Evolutionary conservation across 2,888 invertebrate genomes (phyloP), one percentile per base, ranked within the genome.

Genomic region (Hemaris fuciformis): DNA sequence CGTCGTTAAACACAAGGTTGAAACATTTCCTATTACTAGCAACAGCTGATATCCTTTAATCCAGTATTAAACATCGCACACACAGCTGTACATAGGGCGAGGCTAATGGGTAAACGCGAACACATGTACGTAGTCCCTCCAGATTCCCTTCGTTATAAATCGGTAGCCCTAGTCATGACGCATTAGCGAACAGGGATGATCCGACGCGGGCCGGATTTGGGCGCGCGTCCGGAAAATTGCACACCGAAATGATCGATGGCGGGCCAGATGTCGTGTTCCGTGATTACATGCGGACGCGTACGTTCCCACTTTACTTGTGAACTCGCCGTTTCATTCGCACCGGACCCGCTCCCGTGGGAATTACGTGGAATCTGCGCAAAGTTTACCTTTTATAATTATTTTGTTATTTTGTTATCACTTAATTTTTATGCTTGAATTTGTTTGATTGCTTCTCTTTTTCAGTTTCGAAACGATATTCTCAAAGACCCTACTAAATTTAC

Each of bases 231-330:
- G 81, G 81, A 77, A 86, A 82, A 84, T 84, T 81, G 81, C 82
- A 76, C 72, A 70, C 69, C 69, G 70, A 67, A 67, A 80, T 88
- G 87, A 88, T 87, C 81, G 85, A 89, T 87, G 80, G 77, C 69
- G 70, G 74, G 68, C 75, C 85, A 84, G 82, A 83, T 84, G 82
- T 77, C 81, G 74, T 74, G 76, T 66, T 65, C 71, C 72, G 73
- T 79, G 83, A 85, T 84, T 83, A 80, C 70, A 70, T 67, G 63
- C 59, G 58, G 58, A 59, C 58, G 43, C 43, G 25, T 63, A 64
- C 59, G 58, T 68, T 18, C 53, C 53, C 53, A 53, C 53, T 31
- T 53, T 31, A 31, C 31, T 18, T 53, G 31, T 45, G 57, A 67
- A 69, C 62, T 66, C 45, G 15, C 23, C 23, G 13, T 46, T 53